Percentiles rank a stretch among this genome's conserved stretches.
These are phyloP conservation scores for Drosophila helvetica DNA, from an alignment of 2,888 invertebrate genomes.

Conservation along the genomic window DNA sequence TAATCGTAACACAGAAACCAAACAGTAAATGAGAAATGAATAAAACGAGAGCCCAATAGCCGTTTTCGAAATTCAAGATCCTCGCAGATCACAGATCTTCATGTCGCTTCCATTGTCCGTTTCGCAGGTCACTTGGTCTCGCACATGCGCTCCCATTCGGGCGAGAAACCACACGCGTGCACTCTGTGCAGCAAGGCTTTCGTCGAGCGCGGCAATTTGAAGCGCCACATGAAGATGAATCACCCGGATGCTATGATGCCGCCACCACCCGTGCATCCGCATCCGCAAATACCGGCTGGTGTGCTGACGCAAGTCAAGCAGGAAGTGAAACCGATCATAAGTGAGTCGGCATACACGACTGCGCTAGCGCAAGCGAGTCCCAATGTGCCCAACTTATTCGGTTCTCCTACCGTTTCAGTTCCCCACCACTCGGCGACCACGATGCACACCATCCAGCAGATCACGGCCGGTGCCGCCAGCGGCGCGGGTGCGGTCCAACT, in stretches of 20 bases:
- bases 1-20: constrained; percentile 1
- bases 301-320: constrained; percentile 83
- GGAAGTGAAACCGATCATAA: constrained; percentile 83
- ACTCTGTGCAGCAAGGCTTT: constrained; percentile 91
- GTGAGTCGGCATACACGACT: constrained; percentile 74
- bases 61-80: constrained; percentile 45
- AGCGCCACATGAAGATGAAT: constrained; percentile 90
- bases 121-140: constrained; percentile 88
- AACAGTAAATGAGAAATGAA: not conserved
- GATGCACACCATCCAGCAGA: constrained; percentile 84
- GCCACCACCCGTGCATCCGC: constrained; percentile 82
- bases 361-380: constrained; percentile 33
- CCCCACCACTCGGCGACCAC: constrained; percentile 83
- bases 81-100: constrained; percentile 60
- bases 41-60: constrained; percentile 4
- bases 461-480: constrained; percentile 80
- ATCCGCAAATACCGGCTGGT: constrained; percentile 83
- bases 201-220: constrained; percentile 91
- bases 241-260: constrained; percentile 85
- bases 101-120: constrained; percentile 76
- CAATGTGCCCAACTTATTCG: constrained; percentile 34
- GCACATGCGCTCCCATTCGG: constrained; percentile 92
- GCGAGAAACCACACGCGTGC: constrained; percentile 86
- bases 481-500: constrained; percentile 79
- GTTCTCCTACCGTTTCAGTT: constrained; percentile 67